A percentile compares a stretch with the other conserved stretches of the same genome.
Conservation (phyloP, 2,113 vertebrate genomes). For the Anarhynchus alexandrinus region DNA sequence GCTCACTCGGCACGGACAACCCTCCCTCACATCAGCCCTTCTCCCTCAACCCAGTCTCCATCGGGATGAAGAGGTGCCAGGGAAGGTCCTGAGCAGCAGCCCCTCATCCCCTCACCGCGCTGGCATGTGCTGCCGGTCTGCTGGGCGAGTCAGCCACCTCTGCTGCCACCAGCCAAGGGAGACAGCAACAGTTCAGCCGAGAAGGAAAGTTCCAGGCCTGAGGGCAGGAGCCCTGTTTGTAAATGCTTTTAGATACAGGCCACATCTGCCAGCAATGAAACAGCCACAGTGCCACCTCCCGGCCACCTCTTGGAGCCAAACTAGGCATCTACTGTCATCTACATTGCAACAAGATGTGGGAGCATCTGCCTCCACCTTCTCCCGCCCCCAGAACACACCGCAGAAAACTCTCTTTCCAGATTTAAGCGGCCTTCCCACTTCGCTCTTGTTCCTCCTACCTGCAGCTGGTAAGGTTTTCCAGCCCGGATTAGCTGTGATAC, state of each 20-base stretch:
- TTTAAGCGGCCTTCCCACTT: neutral
- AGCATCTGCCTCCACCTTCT: neutral
- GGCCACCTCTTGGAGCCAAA: neutral
- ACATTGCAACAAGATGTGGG: fast-evolving
- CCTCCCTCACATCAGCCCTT: neutral
- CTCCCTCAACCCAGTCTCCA: neutral
- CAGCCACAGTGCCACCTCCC: slow-evolving; percentile 53
- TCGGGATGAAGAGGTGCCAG: fast-evolving
- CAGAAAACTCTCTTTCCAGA: neutral
- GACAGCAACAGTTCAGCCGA: neutral
- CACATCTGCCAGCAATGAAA: neutral
- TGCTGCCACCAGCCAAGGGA: neutral
- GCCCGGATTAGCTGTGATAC: slow-evolving; percentile 97
- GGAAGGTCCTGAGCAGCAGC: neutral
- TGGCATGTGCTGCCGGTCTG: neutral
- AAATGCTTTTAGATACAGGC: neutral
- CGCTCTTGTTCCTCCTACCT: slow-evolving; percentile 72
- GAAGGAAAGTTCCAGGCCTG: slow-evolving; percentile 10
- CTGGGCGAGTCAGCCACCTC: neutral
- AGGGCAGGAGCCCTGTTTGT: neutral
- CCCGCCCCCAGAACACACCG: neutral
- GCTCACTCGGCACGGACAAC: neutral
- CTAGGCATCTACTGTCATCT: neutral
- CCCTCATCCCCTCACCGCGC: neutral
- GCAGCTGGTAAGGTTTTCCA: slow-evolving; percentile 97